Conservation (phyloP, 2,113 vertebrate genomes). For the Paracanthobrama guichenoti region DNA sequence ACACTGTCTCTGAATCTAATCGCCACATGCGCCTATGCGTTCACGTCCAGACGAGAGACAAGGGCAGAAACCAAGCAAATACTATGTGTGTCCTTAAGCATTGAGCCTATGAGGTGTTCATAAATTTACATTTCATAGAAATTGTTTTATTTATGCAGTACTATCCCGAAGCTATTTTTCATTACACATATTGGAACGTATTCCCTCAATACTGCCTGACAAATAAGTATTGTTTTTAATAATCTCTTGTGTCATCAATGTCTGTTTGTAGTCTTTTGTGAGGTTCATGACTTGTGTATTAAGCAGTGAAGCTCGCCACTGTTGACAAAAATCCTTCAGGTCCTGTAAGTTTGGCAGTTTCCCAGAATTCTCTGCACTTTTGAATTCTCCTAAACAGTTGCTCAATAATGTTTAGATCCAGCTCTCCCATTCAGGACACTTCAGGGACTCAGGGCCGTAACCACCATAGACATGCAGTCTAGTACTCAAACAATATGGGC, state of each 20-base stretch:
- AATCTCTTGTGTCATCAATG: neutral
- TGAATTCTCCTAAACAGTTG: neutral
- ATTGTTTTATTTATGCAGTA: neutral
- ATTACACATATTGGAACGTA: neutral
- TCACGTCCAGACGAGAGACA: neutral
- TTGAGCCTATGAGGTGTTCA: neutral
- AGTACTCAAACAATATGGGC: slow-evolving; percentile 1
- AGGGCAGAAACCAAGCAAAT: neutral
- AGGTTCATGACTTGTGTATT: neutral
- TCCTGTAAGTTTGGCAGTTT: neutral
- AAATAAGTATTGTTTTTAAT: neutral
- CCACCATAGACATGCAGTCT: slow-evolving; percentile 6
- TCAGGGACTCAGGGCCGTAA: neutral
- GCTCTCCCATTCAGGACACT: neutral
- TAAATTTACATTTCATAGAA: neutral
- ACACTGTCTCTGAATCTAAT: slow-evolving; percentile 30
- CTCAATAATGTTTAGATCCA: slow-evolving; percentile 15
- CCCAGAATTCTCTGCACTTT: slow-evolving; percentile 49
- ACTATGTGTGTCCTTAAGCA: slow-evolving; percentile 19
- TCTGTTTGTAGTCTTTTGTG: neutral
- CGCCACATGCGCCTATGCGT: neutral
- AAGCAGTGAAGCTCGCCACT: neutral
- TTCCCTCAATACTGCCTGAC: neutral
- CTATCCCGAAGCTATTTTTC: neutral
- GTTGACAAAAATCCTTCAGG: neutral